A percentile compares a stretch with the other conserved stretches of the same genome.
These are phyloP conservation scores for Didymodactylos carnosus DNA, from an alignment of 2,888 invertebrate species.

Conservation along the genomic window DNA sequence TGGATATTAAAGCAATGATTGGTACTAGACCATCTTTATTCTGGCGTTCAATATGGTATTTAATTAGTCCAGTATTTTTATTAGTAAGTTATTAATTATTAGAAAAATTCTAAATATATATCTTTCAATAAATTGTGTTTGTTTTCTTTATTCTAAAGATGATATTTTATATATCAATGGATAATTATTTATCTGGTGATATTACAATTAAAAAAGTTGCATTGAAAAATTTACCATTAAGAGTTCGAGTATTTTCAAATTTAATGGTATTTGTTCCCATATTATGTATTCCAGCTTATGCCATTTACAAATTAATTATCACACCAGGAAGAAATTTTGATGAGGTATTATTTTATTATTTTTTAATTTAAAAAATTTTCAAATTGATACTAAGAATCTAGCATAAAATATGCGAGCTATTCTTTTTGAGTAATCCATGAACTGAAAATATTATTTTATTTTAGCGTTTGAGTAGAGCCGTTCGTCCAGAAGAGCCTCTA, in stretches of 20 bases:
- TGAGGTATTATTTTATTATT: too few species aligned
- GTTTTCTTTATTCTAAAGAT: not conserved
- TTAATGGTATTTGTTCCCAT: not conserved
- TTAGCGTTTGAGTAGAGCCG: not conserved
- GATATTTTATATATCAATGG: not conserved
- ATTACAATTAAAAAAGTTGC: not conserved
- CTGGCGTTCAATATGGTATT: not conserved
- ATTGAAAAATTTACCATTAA: not conserved
- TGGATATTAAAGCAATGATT: not conserved
- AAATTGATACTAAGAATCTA: too few species aligned
- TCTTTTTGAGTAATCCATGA: too few species aligned
- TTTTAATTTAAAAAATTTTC: too few species aligned
- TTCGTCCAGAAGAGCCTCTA: not conserved
- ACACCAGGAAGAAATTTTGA: not conserved
- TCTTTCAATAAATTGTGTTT: too few species aligned
- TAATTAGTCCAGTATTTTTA: not conserved
- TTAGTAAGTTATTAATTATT: not conserved
- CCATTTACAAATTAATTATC: not conserved
- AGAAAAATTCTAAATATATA: too few species aligned
- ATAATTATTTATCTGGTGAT: not conserved
- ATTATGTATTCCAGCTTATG: not conserved
- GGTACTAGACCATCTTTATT: not conserved
- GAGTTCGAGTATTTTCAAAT: not conserved
- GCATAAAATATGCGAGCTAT: too few species aligned
- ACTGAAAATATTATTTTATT: not conserved